Conservation (phyloP, 64 coral and sea anemone genomes). For the Exaiptasia diaphana region DNA sequence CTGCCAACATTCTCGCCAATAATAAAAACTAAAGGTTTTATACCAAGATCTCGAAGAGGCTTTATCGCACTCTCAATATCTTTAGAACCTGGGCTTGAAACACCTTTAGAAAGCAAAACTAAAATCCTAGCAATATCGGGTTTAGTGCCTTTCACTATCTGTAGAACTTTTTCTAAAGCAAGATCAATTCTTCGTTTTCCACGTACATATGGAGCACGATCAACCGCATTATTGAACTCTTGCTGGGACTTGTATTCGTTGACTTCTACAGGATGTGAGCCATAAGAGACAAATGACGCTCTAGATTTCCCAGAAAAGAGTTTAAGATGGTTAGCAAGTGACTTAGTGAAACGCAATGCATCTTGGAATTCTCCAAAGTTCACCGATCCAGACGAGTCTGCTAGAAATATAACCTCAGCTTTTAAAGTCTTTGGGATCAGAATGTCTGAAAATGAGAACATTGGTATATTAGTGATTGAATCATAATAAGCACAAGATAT, state of each 20-base stretch:
- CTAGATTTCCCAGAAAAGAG: conserved; percentile 37
- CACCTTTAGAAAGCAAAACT: conserved; percentile 18
- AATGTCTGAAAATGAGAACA: conserved; percentile 13
- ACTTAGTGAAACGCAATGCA: conserved; percentile 65
- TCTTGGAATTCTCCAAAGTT: conserved; percentile 32
- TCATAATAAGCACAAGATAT: no score
- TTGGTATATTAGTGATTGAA: no score
- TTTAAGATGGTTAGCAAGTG: conserved; percentile 34
- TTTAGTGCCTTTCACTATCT: conserved; percentile 9
- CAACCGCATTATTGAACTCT: conserved; percentile 50
- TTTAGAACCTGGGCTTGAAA: not conserved
- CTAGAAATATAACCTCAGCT: conserved; percentile 67
- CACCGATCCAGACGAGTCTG: conserved; percentile 55
- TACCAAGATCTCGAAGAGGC: not conserved
- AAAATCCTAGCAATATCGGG: conserved; percentile 3
- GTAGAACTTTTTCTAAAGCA: conserved; percentile 18
- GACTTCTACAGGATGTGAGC: conserved; percentile 1
- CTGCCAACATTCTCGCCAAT: conserved; percentile 34
- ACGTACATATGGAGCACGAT: conserved; percentile 12
- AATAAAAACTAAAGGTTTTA: conserved; percentile 7
- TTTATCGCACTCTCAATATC: not conserved
- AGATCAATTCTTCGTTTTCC: conserved; percentile 50
- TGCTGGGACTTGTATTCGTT: conserved; percentile 36
- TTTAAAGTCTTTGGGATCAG: conserved; percentile 15
- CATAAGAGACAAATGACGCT: conserved; percentile 55